Evolutionary conservation across 1,140 invertebrate genomes (phyloP), one percentile per base, ranked within the genome.

Genomic region (Teleogryllus occipitalis): DNA sequence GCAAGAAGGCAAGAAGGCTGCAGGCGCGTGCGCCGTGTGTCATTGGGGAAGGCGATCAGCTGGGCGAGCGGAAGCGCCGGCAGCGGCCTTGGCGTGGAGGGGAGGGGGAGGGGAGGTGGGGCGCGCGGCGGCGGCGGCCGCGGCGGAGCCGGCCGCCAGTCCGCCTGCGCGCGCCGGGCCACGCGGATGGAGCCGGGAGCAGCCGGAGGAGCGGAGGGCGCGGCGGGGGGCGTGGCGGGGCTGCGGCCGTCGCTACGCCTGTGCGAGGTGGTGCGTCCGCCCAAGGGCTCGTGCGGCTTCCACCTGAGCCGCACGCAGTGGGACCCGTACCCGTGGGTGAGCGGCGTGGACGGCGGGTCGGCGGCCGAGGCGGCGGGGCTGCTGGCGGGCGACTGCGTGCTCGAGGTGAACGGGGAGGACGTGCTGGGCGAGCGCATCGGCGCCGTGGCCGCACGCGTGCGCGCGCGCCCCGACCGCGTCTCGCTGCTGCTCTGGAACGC

Each of bases 241-340:
- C n/a, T n/a, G n/a, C n/a, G 54, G 54, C 54, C 54, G 18, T 65
- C 54, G 10, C 54, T 83, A n/a, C 77, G 83, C 14, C 54, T 82
- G 7, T 82, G 82, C 75, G 81, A 83, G 27, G 76, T 83, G 12
- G 78, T 47, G 21, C 81, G 81, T 47, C 75, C 79, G 1, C 7
- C 74, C 7, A 75, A 39, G 1, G 82, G 81, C 7, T 84, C 87
- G 39, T 90, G 87, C 54, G 91, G 91, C 22, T 92, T 92, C 85
- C 88, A 91, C 83, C 84, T 92, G 74, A 90, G 89, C 2, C 87
- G 90, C 80, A 85, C 86, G 75, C 85, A 85, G 77, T 87, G 85
- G 84, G 86, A 87, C 79, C 85, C 86, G 0, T 87, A 87, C 83
- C 86, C 86, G 0, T 86, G 86, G 86, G 86, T 87, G 73, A 85